These are phyloP conservation scores for Euleptes europaea DNA, from an alignment of 2,113 vertebrate species.

Conservation along the genomic window DNA sequence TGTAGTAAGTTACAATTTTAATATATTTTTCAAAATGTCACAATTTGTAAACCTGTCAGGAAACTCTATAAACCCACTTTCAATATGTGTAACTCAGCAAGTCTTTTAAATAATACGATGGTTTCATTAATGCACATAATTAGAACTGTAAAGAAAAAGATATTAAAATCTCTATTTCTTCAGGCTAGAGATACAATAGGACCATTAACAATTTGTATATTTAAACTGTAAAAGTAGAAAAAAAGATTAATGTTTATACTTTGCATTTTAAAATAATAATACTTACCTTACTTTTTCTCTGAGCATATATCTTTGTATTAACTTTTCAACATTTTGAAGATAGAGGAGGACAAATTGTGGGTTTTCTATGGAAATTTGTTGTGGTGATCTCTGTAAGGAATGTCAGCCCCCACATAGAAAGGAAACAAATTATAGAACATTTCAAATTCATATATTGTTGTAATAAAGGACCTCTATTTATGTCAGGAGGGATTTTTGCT, in stretches of 20 bases:
- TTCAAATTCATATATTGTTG: background rate
- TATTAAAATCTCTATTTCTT: conserved; percentile 2
- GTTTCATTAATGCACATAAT: background rate
- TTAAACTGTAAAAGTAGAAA: background rate
- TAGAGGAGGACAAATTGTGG: background rate
- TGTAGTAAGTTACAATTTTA: conserved; percentile 20
- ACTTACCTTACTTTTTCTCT: background rate
- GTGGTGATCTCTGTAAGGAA: background rate
- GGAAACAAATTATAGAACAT: background rate
- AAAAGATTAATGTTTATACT: background rate
- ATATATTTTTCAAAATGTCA: conserved; percentile 16
- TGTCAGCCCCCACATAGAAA: background rate
- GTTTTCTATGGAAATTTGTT: background rate
- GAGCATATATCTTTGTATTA: background rate
- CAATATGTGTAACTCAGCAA: conserved; percentile 22
- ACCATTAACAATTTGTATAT: background rate
- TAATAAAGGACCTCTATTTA: background rate
- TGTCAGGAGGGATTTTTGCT: background rate
- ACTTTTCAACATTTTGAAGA: background rate
- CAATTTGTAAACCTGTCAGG: conserved; percentile 9
- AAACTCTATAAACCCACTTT: conserved; percentile 25
- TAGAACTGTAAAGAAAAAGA: background rate
- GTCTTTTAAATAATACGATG: background rate
- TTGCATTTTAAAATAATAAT: background rate
- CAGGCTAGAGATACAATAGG: background rate